Base-by-base conservation (phyloP, 1,140 invertebrate genomes). In the Hyphantria cunea region DNA sequence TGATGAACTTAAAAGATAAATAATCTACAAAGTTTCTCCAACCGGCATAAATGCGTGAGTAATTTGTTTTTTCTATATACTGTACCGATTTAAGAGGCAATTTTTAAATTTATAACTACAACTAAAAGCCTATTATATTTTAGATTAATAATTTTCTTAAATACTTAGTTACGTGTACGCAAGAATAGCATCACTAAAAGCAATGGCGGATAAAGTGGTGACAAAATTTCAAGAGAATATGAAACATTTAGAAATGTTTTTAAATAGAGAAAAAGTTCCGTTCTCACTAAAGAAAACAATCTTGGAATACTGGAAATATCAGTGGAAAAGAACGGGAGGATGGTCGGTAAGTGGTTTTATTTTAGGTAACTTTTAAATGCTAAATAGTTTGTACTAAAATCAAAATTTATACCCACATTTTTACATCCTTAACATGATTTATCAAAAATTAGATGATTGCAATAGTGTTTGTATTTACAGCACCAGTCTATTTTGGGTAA, bases 301-400 rank as follows among this genome's bases (percentile, higher is more conserved):
- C 0, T 76, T 88, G 5, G 85, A 90, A 15, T 86, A 86, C 56
- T 86, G 87, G 80, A 87, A 90, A 67, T 91, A 91, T 64, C 83
- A 90, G 64, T 92, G 91, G 91, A 91, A 89, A 64, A 78, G 91
- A 68, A 90, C 85, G 11, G 86, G 84, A 10, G 88, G 86, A 51
- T 86, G 86, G 85, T 90, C 84, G 69, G 88, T 90, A 66, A 72
- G 89, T 49, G 32, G 14, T 15, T 56, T 34, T 12, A 37, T n/a
- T 37, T 8, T 10, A 7, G 34, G 17, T 25, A 25, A 25, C 17
- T 25, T 25, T 1, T 25, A 25, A 25, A 25, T 5, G 17, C 5
- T 1, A 3, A 25, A 25, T 25, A 5, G n/a, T n/a, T n/a, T n/a
- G n/a, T n/a, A n/a, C n/a, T n/a, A 25, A 3, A 25, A 25, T 25